Evolutionary conservation across 2,797 vertebrate species (phyloP).

Genomic region (Urophycis tenuis): DNA sequence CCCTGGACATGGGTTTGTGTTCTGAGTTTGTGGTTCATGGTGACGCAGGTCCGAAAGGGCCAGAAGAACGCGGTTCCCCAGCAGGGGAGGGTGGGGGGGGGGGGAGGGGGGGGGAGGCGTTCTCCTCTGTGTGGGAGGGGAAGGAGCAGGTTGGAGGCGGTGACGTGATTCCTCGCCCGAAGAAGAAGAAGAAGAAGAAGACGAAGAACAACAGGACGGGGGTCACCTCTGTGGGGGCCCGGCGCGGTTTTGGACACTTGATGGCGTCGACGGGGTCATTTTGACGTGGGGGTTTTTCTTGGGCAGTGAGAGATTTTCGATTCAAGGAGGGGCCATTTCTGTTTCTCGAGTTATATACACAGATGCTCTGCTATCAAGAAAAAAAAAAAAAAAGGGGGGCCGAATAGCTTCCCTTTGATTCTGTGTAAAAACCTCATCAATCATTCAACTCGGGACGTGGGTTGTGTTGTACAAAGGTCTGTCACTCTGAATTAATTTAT

Average conservation of each 20-base stretch:
- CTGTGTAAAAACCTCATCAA: slow-evolving; percentile 47
- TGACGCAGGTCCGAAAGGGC: slow-evolving; percentile 45
- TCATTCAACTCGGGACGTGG: slow-evolving; percentile 41
- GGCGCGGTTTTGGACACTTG: slow-evolving; percentile 42
- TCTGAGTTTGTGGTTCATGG: slow-evolving; percentile 40
- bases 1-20: no score
- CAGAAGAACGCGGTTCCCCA: slow-evolving; percentile 41
- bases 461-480: slow-evolving; percentile 42
- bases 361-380: slow-evolving; percentile 45
- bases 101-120: no score
- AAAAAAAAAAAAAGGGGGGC: no score
- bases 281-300: slow-evolving; percentile 32
- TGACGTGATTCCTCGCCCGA: slow-evolving; percentile 26
- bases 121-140: slow-evolving; percentile 34
- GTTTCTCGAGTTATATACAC: slow-evolving; percentile 54
- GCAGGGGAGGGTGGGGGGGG: no score
- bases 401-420: slow-evolving; percentile 25
- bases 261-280: slow-evolving; percentile 43
- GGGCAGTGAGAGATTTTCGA: slow-evolving; percentile 62
- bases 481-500: slow-evolving; percentile 15
- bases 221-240: slow-evolving; percentile 31
- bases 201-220: slow-evolving; percentile 32
- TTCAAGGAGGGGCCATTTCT: slow-evolving; percentile 42
- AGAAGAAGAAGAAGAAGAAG: slow-evolving; percentile 19
- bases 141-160: slow-evolving; percentile 22